Evolutionary conservation across 2,888 invertebrate genomes (phyloP), one percentile per base, ranked within the genome.

Genomic region (Plebejus melissa): DNA sequence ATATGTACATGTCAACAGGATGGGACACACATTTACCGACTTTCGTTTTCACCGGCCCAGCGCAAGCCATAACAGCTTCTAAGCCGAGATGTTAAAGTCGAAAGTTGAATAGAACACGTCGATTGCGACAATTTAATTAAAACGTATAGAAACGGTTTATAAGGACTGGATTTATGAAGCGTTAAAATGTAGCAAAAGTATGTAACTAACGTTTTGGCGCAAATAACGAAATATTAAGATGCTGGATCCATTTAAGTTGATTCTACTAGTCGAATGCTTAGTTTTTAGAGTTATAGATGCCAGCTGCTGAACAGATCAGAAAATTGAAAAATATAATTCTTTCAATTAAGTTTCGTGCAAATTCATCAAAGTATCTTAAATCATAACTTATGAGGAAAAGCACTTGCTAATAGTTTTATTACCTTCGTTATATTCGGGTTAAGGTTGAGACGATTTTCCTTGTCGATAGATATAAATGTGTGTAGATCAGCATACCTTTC

Each of bases 41-140:
- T 72, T 72, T 72, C 72, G 32, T 72, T 72, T 72, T 72, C 72
- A 54, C 72, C 32, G 28, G 65, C 32, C 32, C 65, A 32, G 32
- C 28, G 50, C 50, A 4, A 22, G 54, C 54, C 16, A 72, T 54
- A 54, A 54, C 32, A 28, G 54, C 13, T 5, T 32, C 32, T 65
- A 16, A 5, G 4, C 13, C 32, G 5, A 32, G 4, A 1, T 32
- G 4, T 32, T 65, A 36, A 65, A 65, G 65, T 65, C 32, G 1
- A 36, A 65, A 65, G 5, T 65, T 13, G 32, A 65, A 36, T 13
- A 13, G 16, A 32, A 11, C 2, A 32, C 0, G 1, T 13, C 32
- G 32, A 65, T 65, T 65, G 65, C 65, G 65, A 65, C 65, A 36
- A 65, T 32, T 65, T 65, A 36, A 65, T 65, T 65, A 65, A 65